Base-by-base conservation (phyloP, 2,888 invertebrate genomes). In the Penaeus monodon region DNA sequence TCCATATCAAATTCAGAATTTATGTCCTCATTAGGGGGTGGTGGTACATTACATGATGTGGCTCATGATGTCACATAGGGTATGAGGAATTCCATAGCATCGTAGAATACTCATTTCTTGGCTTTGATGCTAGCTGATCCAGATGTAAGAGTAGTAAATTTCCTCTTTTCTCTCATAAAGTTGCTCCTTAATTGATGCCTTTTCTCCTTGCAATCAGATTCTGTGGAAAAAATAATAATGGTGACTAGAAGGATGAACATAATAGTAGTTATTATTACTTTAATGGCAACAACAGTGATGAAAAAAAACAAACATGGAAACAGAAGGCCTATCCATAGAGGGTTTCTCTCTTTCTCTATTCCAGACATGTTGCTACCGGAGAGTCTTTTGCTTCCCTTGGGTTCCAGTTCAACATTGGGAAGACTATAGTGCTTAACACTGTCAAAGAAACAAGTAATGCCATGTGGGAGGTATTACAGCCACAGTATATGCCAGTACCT, bases 111-210 rank as follows among this genome's bases (percentile, higher is more conserved):
- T 79, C 68, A 84, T 27, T 49, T 79, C 78, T 49, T 66, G 79
- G 84, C 27, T 84, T 79, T 49, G 70, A 27, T 70, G 66, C 20
- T 68, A 57, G 49, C 68, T 49, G 78, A 84, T 68, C 84, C 84
- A 84, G 84, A 84, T 84, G 84, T 70, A n/a, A 6, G n/a, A n/a
- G 29, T 44, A 84, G 22, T 70, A 78, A 57, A n/a, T 49, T 76
- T 84, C 68, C 33, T 78, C 78, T 68, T 84, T 84, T 84, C 84
- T 49, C 84, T 66, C 79, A 84, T 78, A 38, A 84, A 68, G 65
- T 84, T 84, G 78, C 84, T 84, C 68, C 78, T 49, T 57, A 84
- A 29, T 20, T 78, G 78, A n/a, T 57, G 78, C 84, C 66, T 70
- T 44, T 78, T 84, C 2, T 84, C 83, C 77, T 27, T 65, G 66